Conservation (phyloP, 2,888 invertebrate species). For the Drosophila picticornis region DNA sequence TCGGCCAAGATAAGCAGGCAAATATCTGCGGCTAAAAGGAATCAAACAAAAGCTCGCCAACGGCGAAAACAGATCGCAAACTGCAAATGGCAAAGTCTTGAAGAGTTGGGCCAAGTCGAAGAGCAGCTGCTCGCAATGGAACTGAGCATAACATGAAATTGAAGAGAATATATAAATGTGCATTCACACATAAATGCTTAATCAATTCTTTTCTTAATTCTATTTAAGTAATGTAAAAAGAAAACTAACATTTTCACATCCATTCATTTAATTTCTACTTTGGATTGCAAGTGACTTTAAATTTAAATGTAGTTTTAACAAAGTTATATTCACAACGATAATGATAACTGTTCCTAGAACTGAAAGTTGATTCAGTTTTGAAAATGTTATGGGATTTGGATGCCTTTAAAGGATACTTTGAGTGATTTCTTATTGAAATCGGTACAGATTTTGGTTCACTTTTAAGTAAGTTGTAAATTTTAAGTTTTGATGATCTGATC, state of each 20-base stretch:
- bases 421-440: not conserved
- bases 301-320: too few species aligned
- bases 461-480: not conserved
- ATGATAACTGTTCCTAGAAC: not conserved
- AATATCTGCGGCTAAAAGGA: conserved; percentile 45
- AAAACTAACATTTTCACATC: not conserved
- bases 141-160: not conserved
- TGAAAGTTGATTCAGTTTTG: not conserved
- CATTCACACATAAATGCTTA: not conserved
- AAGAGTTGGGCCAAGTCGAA: not conserved
- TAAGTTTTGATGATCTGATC: not conserved
- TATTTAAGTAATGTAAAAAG: not conserved
- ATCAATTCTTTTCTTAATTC: not conserved
- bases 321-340: too few species aligned
- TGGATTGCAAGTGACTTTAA: too few species aligned
- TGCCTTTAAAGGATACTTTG: rapidly evolving
- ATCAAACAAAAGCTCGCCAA: conserved; percentile 24
- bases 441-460: not conserved
- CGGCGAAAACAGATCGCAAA: conserved; percentile 9
- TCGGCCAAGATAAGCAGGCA: conserved; percentile 69
- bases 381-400: not conserved
- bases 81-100: not conserved
- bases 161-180: not conserved
- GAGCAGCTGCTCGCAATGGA: conserved; percentile 17
- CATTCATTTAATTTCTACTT: too few species aligned